These are phyloP conservation scores for Littorina saxatilis DNA, from an alignment of 1,140 invertebrate genomes.

Conservation along the genomic window DNA sequence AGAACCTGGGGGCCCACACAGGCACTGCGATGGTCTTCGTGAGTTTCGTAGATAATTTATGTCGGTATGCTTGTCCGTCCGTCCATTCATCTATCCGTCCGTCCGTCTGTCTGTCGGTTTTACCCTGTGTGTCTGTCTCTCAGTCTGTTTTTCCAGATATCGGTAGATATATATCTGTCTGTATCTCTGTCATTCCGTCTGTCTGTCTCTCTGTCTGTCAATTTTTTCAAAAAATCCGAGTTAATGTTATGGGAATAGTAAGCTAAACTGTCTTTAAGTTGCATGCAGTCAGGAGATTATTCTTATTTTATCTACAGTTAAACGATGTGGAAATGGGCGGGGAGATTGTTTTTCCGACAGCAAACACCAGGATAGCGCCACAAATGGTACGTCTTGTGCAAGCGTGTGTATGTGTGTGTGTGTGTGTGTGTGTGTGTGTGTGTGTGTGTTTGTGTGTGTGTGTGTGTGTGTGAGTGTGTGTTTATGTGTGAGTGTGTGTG, in stretches of 20 bases:
- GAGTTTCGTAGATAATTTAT: background rate
- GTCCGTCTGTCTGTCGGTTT: too few species aligned
- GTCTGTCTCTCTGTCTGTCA: background rate
- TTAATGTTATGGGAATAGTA: too few species aligned
- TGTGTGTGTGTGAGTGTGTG: too few species aligned
- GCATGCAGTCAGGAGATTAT: too few species aligned
- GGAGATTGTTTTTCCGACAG: slow-evolving; percentile 27
- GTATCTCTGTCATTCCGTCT: background rate
- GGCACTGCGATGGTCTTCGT: slow-evolving; percentile 4
- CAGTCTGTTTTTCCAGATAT: background rate
- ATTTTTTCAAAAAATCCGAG: too few species aligned
- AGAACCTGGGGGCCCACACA: background rate
- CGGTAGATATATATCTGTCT: background rate
- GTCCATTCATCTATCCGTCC: too few species aligned
- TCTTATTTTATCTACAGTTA: background rate
- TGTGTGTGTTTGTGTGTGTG: too few species aligned
- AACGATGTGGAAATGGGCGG: slow-evolving; percentile 35
- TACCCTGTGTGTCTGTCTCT: too few species aligned
- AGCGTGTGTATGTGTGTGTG: too few species aligned
- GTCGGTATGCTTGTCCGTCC: background rate
- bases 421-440: too few species aligned
- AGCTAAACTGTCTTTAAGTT: too few species aligned
- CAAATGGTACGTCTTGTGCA: background rate
- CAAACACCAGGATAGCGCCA: slow-evolving; percentile 17
- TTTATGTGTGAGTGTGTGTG: too few species aligned